Evolutionary conservation across 2,113 vertebrate genomes (phyloP).

Genomic region (Ammodytes marinus): DNA sequence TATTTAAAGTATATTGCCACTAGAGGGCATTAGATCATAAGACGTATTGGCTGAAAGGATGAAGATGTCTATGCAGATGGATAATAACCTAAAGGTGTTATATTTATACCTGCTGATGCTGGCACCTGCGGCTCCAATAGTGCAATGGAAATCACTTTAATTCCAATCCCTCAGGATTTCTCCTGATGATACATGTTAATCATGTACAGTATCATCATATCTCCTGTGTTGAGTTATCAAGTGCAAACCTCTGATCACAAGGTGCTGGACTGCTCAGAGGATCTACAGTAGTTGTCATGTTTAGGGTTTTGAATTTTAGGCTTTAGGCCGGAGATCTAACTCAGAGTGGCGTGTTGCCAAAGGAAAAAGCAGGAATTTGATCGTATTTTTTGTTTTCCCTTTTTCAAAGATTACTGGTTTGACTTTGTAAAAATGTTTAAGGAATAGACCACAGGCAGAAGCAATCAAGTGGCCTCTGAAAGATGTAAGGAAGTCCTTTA

Average conservation of each 20-base stretch:
- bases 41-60: conserved; percentile 6
- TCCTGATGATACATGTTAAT: conserved; percentile 9
- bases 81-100: conserved; percentile 30
- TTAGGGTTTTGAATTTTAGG: conserved; percentile 6
- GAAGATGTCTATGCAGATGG: background rate
- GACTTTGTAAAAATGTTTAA: background rate
- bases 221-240: conserved; percentile 24
- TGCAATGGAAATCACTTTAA: conserved; percentile 32
- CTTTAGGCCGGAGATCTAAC: conserved; percentile 25
- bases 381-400: background rate
- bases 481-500: background rate
- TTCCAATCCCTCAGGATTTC: background rate
- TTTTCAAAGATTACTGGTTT: conserved; percentile 23
- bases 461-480: background rate
- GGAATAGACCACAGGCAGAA: conserved; percentile 2
- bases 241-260: conserved; percentile 13
- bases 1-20: conserved; percentile 60
- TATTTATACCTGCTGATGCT: conserved; percentile 46
- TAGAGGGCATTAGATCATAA: conserved; percentile 70
- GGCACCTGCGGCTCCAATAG: conserved; percentile 25
- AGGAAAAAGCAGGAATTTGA: conserved; percentile 28
- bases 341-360: conserved; percentile 50
- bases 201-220: background rate
- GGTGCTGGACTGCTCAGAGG: conserved; percentile 31
- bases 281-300: background rate